A percentile compares a stretch with the other conserved stretches of the same genome.
phyloP scores from a whole-genome alignment of 2,113 vertebrate species.

The Malurus elegans region DNA sequence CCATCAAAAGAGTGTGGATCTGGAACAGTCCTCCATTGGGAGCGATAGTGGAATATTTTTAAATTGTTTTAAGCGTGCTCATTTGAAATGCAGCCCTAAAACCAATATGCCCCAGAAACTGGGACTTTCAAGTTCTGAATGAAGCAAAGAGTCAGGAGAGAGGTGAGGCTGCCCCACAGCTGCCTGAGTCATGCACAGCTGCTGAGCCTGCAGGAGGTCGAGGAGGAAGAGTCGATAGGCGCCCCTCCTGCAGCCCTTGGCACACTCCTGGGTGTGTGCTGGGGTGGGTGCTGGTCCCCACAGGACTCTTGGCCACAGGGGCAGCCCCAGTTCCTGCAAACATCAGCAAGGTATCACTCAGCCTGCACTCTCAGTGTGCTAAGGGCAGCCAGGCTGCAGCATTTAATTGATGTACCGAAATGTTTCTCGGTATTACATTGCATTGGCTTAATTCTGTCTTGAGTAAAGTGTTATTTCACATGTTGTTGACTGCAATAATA shows the following conservation, averaged over 20 bases:
- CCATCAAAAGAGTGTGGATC: neutral
- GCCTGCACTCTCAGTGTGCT: neutral
- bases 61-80: neutral
- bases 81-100: neutral
- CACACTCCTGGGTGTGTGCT: neutral
- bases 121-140: neutral
- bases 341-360: neutral
- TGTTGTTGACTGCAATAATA: conserved; percentile 9
- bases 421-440: neutral
- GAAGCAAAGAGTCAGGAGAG: neutral
- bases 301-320: neutral
- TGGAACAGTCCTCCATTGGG: neutral
- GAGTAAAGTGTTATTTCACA: neutral
- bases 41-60: neutral
- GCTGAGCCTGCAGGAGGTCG: neutral
- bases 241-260: neutral
- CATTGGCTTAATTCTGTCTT: neutral
- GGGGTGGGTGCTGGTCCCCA: neutral
- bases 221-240: neutral
- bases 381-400: neutral
- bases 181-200: neutral
- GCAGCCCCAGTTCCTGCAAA: neutral
- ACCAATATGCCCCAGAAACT: neutral
- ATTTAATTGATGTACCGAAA: neutral
- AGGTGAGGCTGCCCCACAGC: neutral